A percentile compares a stretch with the other conserved stretches of the same genome.
These are phyloP conservation scores for Adelosebastes latens DNA, from an alignment of 2,797 vertebrate species.

Conservation along the genomic window DNA sequence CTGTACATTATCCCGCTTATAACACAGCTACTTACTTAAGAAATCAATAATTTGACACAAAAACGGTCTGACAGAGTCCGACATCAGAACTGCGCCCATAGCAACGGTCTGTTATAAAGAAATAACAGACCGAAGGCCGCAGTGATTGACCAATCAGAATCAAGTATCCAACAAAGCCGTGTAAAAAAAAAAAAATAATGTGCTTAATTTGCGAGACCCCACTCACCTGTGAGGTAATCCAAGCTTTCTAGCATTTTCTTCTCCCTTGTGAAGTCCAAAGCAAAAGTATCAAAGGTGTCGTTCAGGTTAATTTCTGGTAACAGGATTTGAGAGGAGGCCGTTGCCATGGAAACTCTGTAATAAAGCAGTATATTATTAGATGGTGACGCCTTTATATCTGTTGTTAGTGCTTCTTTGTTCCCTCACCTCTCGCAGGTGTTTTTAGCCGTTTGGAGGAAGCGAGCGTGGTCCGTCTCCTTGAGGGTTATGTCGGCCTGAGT, in stretches of 20 bases:
- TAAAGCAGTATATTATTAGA: constrained; percentile 12
- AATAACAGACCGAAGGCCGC: too few species aligned
- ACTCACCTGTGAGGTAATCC: constrained; percentile 97
- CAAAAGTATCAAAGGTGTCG: constrained; percentile 96
- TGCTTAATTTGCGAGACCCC: not conserved
- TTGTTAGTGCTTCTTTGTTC: not conserved
- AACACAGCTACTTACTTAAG: too few species aligned
- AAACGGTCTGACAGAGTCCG: too few species aligned
- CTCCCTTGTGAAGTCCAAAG: constrained; percentile 96
- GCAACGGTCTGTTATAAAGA: too few species aligned
- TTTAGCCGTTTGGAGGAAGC: constrained; percentile 97
- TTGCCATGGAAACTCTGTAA: constrained; percentile 97
- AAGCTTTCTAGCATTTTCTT: constrained; percentile 97
- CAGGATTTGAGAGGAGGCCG: constrained; percentile 96
- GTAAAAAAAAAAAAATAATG: not conserved
- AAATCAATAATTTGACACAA: not conserved
- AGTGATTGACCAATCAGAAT: too few species aligned
- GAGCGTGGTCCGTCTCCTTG: constrained; percentile 94
- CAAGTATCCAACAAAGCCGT: too few species aligned
- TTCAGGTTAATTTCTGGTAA: constrained; percentile 98
- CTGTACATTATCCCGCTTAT: too few species aligned
- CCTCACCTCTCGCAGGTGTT: constrained; percentile 94
- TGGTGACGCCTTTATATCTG: not conserved
- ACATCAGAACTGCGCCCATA: too few species aligned
- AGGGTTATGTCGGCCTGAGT: constrained; percentile 94